A percentile compares a stretch with the other conserved stretches of the same genome.
Evolutionary conservation across 2,888 invertebrate genomes (phyloP).

Genomic region (Aphidius colemani): DNA sequence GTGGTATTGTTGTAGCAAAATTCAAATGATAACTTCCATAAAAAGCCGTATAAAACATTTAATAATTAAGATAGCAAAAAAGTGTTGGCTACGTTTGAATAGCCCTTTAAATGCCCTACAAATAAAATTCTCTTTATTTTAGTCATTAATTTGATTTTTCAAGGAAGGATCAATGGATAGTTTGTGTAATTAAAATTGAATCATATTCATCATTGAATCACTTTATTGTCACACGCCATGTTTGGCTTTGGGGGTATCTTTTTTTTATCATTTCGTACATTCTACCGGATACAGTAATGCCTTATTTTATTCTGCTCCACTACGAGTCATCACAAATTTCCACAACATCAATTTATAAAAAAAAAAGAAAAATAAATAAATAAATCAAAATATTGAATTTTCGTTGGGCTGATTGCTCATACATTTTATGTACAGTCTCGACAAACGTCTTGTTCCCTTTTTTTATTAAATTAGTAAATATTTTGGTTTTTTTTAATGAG

Average conservation of each 20-base stretch:
- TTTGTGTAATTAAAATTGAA: conserved; percentile 16
- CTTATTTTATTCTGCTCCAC: conserved; percentile 45
- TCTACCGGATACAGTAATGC: conserved; percentile 57
- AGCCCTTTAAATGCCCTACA: no score
- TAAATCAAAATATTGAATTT: conserved; percentile 31
- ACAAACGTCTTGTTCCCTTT: conserved; percentile 38
- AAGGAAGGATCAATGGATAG: background rate
- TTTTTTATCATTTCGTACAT: conserved; percentile 56
- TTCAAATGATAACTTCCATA: no score
- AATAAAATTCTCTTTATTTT: no score
- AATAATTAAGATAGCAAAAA: no score
- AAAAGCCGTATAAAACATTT: no score
- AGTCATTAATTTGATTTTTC: no score
- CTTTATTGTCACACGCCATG: conserved; percentile 60
- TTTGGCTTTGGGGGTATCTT: conserved; percentile 58
- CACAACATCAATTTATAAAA: background rate
- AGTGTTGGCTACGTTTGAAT: no score
- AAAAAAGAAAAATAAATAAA: no score
- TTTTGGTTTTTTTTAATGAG: conserved; percentile 11
- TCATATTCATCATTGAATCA: conserved; percentile 55
- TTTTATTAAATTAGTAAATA: conserved; percentile 18
- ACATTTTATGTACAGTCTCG: conserved; percentile 37
- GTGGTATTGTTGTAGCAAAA: no score
- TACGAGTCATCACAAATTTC: conserved; percentile 37
- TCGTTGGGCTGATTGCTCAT: conserved; percentile 34